Evolutionary conservation across 1,140 invertebrate genomes (phyloP).

Genomic region (Agrypnia vestita): DNA sequence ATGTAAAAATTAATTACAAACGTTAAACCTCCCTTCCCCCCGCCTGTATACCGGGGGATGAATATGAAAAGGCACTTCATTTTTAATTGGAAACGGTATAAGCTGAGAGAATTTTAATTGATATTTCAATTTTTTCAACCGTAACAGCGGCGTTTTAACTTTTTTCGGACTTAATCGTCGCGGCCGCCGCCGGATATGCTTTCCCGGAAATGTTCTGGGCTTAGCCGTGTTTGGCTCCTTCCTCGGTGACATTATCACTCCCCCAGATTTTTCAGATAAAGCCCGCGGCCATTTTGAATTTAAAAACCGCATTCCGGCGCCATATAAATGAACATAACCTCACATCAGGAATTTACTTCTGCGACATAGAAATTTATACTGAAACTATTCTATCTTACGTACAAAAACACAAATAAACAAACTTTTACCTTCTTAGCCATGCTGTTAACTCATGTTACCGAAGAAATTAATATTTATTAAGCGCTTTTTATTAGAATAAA

Average conservation of each 20-base stretch:
- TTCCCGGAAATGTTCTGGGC: constrained; percentile 7
- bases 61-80: constrained; percentile 60
- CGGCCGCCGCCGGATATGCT: constrained; percentile 20
- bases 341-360: no score
- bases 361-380: no score
- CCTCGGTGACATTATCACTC: neutral
- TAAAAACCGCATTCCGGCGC: no score
- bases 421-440: no score
- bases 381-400: no score
- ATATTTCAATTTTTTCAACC: constrained; percentile 56
- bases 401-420: no score
- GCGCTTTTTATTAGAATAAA: no score
- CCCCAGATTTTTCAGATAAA: no score
- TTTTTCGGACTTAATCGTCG: constrained; percentile 36
- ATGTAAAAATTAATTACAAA: constrained; percentile 60
- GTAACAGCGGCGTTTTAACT: constrained; percentile 38
- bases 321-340: no score
- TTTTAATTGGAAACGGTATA: constrained; percentile 61
- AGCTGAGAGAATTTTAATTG: constrained; percentile 61
- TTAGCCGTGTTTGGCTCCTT: constrained; percentile 6
- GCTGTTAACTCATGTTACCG: no score
- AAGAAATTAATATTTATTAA: no score
- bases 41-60: constrained; percentile 45
- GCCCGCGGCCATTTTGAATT: no score
- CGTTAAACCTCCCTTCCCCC: constrained; percentile 29